Evolutionary conservation across 2,113 vertebrate genomes (phyloP), one percentile per base, ranked within the genome.

Genomic region (Meriones unguiculatus): DNA sequence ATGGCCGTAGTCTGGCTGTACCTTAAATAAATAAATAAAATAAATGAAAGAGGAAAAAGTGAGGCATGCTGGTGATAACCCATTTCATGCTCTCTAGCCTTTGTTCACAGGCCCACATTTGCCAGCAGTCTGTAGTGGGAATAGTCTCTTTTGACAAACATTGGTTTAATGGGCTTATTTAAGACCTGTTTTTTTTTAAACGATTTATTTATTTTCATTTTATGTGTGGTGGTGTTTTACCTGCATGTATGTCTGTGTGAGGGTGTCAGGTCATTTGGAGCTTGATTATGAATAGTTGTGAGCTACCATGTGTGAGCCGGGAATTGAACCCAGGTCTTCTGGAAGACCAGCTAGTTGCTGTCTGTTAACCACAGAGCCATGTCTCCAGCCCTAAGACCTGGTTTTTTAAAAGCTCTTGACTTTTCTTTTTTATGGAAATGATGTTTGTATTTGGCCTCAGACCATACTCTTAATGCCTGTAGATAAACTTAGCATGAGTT

Each of bases 401-500:
- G 35, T 25, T 77, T 80, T 80, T 54, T 15, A n/a, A 90, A 94
- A 88, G 38, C 46, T 32, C 35, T 75, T 90, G 90, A 93, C 52
- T 92, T 22, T 24, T 90, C 28, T 15, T 97, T 17, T 97, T 86
- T 86, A 72, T 92, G 81, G 67, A 65, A 81, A 75, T 97, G 28
- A 90, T 94, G 32, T 95, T 93, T 88, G 67, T 91, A 78, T 92
- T 82, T 94, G 89, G 30, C 80, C 52, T 89, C 52, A 93, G 81
- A 89, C 30, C 54, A 18, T 59, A 75, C 90, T 81, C 73, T 82
- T 90, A 86, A 69, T 6, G 13, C 67, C 62, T 90, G 78, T 57
- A 91, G 69, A 96, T 90, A 90, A 94, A 95, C 88, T 97, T 76
- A 89, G 50, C 70, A 75, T 72, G 35, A 73, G 91, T 7, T 41